Evolutionary conservation across 1,140 invertebrate species (phyloP).

Genomic region (Apis dorsata): DNA sequence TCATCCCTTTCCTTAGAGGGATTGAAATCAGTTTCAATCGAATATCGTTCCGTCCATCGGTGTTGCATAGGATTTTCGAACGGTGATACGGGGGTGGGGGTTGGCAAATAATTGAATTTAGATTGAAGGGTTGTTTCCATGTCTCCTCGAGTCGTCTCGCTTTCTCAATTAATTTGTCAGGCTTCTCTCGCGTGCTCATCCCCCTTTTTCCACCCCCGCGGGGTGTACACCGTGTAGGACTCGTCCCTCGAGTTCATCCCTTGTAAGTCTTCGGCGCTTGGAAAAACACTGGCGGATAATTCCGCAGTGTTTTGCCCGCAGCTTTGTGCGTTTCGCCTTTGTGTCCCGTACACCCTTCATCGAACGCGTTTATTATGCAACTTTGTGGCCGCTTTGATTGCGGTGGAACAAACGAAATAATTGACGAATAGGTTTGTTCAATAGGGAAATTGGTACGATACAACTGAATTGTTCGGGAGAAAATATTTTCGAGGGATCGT

Average conservation of each 20-base stretch:
- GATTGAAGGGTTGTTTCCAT: slow-evolving; percentile 75
- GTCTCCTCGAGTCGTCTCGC: slow-evolving; percentile 61
- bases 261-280: slow-evolving; percentile 73
- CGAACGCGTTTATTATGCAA: not conserved
- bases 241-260: slow-evolving; percentile 61
- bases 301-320: slow-evolving; percentile 50
- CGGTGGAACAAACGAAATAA: slow-evolving; percentile 15
- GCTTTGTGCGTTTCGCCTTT: slow-evolving; percentile 17
- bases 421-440: not conserved
- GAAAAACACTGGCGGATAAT: slow-evolving; percentile 67
- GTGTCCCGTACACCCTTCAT: not conserved
- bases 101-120: slow-evolving; percentile 77
- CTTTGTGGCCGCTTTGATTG: not conserved
- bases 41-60: slow-evolving; percentile 16
- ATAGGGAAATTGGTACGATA: no score
- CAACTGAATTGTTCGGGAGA: not conserved
- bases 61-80: slow-evolving; percentile 67
- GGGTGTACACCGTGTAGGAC: slow-evolving; percentile 9
- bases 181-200: slow-evolving; percentile 67
- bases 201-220: not conserved
- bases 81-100: slow-evolving; percentile 36
- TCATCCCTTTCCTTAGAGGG: not conserved
- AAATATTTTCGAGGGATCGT: not conserved
- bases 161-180: slow-evolving; percentile 76
- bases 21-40: not conserved